phyloP scores from a whole-genome alignment of 2,888 invertebrate genomes.

The Pollenia labialis region DNA sequence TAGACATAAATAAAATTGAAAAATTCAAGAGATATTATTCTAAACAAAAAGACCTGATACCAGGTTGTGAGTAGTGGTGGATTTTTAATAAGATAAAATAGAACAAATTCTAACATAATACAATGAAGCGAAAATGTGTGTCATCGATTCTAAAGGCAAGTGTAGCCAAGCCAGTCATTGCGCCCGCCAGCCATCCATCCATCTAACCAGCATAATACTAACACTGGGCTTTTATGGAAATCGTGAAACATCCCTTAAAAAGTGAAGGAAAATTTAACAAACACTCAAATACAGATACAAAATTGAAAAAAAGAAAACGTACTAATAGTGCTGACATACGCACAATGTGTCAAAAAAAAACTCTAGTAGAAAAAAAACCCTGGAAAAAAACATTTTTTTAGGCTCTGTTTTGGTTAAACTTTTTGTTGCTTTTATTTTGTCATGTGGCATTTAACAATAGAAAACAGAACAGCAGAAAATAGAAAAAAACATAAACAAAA shows the following conservation, averaged over 20 bases:
- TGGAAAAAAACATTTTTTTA: conserved; percentile 48
- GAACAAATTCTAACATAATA: background rate
- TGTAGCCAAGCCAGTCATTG: conserved; percentile 16
- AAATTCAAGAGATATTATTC: conserved; percentile 40
- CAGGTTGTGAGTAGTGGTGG: conserved; percentile 68
- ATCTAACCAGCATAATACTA: conserved; percentile 20
- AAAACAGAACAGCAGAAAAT: conserved; percentile 20
- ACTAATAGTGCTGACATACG: conserved; percentile 66
- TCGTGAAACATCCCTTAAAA: conserved; percentile 66
- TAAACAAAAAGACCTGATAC: conserved; percentile 42
- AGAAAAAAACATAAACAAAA: background rate
- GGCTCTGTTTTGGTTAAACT: conserved; percentile 62
- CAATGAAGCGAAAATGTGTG: conserved; percentile 54
- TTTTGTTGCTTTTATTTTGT: conserved; percentile 44
- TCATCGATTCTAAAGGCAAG: conserved; percentile 67
- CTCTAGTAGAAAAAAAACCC: background rate
- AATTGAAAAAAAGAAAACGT: conserved; percentile 10
- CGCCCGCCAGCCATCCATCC: conserved; percentile 2
- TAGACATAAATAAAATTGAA: conserved; percentile 50
- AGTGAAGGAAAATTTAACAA: conserved; percentile 27
- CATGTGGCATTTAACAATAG: conserved; percentile 56
- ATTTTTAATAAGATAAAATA: conserved; percentile 68
- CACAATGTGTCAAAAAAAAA: conserved; percentile 35
- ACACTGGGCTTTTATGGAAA: conserved; percentile 25
- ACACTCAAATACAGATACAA: background rate